Evolutionary conservation across 2,888 invertebrate species (phyloP).

Genomic region (Aelia acuminata): DNA sequence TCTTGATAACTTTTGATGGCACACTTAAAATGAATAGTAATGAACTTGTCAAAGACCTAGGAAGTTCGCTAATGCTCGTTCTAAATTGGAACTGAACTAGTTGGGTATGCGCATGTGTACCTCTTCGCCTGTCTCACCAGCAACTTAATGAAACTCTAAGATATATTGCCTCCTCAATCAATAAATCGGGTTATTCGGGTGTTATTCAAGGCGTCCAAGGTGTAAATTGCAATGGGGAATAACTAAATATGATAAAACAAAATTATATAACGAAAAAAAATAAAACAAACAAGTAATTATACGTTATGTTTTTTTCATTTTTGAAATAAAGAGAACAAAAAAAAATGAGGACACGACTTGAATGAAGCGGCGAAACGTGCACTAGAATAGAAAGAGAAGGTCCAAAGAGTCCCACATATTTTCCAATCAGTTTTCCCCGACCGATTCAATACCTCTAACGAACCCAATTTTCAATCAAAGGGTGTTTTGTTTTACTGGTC

Average conservation of each 20-base stretch:
- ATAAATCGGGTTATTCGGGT: background rate
- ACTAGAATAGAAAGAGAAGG: background rate
- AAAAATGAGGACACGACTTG: background rate
- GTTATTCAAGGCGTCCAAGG: background rate
- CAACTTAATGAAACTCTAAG: constrained; percentile 20
- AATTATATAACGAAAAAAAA: background rate
- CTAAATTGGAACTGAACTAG: background rate
- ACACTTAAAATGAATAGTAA: background rate
- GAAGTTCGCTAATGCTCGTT: background rate
- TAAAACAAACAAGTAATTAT: background rate
- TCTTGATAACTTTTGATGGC: no score
- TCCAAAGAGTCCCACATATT: background rate
- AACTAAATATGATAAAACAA: background rate
- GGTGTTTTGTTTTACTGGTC: background rate
- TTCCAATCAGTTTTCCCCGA: background rate
- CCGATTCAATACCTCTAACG: background rate
- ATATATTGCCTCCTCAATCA: background rate
- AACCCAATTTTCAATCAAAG: constrained; percentile 17
- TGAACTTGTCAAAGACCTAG: background rate
- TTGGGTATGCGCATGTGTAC: background rate
- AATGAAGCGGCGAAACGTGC: background rate
- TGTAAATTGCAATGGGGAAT: background rate
- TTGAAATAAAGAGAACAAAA: background rate
- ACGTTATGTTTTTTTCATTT: background rate
- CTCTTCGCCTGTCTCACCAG: background rate